Conservation (phyloP, 1,140 invertebrate species). For the Ostrea edulis region DNA sequence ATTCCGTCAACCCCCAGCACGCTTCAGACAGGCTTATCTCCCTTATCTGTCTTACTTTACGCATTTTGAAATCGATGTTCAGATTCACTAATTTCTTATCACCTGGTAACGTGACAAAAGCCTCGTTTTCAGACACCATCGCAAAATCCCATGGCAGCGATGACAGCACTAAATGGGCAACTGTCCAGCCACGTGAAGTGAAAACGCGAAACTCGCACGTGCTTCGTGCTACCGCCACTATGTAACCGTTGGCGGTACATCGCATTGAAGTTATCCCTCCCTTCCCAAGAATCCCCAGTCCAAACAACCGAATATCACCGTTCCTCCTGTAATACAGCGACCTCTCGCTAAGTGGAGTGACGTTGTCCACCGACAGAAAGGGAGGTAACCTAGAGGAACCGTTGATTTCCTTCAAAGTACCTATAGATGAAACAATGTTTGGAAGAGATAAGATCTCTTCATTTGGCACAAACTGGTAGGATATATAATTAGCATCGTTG, state of each 20-base stretch:
- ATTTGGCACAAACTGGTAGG: conserved; percentile 27
- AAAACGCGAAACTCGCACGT: conserved; percentile 27
- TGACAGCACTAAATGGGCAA: background rate
- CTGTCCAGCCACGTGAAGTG: conserved; percentile 20
- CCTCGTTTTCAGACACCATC: conserved; percentile 5
- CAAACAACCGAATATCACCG: conserved; percentile 1
- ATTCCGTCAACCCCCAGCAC: conserved; percentile 18
- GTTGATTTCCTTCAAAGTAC: background rate
- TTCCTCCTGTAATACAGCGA: background rate
- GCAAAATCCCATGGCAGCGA: conserved; percentile 28
- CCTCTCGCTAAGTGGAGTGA: background rate
- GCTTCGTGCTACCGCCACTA: conserved; percentile 6
- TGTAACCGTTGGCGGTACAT: background rate
- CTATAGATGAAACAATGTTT: background rate
- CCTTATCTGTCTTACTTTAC: background rate
- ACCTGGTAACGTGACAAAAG: conserved; percentile 17
- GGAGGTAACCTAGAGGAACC: background rate
- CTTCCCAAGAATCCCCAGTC: conserved; percentile 24
- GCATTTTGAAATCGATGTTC: background rate
- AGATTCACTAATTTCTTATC: conserved; percentile 31
- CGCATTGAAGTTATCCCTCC: background rate
- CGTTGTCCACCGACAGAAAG: conserved; percentile 7
- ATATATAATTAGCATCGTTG: conserved; percentile 2
- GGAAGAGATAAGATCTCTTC: background rate
- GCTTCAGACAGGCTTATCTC: conserved; percentile 2